Conservation (phyloP, 1,140 invertebrate species). For the Anagrus nilaparvatae region DNA sequence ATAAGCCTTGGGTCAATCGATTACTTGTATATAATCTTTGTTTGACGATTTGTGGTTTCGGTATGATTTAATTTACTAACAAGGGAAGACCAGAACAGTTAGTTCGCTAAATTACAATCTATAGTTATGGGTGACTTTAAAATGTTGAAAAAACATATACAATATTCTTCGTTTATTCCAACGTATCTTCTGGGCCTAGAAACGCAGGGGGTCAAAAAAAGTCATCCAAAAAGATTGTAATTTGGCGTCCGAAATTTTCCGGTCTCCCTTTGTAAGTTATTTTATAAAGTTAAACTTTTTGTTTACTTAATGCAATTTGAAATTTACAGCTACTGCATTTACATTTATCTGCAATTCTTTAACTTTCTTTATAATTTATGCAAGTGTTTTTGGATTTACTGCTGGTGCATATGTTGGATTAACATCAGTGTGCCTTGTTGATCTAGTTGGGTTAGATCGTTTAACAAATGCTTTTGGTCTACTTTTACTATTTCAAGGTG, state of each 20-base stretch:
- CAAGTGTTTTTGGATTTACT: conserved; percentile 74
- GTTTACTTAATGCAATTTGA: conserved; percentile 12
- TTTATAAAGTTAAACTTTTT: background rate
- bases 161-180: background rate
- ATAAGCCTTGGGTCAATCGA: conserved; percentile 80
- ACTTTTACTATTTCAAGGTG: conserved; percentile 80
- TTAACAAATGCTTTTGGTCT: conserved; percentile 91
- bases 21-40: conserved; percentile 81
- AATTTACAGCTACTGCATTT: conserved; percentile 64
- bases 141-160: background rate
- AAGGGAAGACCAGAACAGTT: background rate
- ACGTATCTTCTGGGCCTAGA: background rate
- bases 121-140: background rate
- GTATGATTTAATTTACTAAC: conserved; percentile 48
- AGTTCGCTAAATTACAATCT: background rate
- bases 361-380: conserved; percentile 61
- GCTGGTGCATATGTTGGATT: conserved; percentile 88
- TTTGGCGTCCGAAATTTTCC: background rate
- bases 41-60: conserved; percentile 71
- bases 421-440: conserved; percentile 82
- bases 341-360: conserved; percentile 64
- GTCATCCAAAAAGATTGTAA: background rate
- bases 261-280: background rate
- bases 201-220: too few species aligned
- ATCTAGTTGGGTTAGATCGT: conserved; percentile 75